These are phyloP conservation scores for Blomia tropicalis DNA, from an alignment of 2,888 invertebrate species.

Conservation along the genomic window DNA sequence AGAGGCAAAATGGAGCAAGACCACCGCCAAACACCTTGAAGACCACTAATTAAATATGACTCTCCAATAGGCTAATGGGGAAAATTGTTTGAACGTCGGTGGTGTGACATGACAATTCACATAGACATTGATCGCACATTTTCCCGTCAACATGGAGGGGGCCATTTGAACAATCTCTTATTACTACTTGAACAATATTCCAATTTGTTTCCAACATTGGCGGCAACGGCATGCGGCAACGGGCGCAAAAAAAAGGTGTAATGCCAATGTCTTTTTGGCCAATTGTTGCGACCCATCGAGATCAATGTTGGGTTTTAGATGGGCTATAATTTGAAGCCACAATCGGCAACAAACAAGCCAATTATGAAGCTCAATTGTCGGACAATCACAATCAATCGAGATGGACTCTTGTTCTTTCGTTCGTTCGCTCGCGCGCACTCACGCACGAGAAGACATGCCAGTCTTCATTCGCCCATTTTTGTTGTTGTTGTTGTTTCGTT, in stretches of 20 bases:
- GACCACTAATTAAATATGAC: not conserved
- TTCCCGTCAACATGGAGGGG: not conserved
- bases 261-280: not conserved
- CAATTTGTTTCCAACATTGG: not conserved
- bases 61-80: not conserved
- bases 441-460: too few species aligned
- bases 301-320: too few species aligned
- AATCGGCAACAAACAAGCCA: not conserved
- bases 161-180: too few species aligned
- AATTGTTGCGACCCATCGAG: not conserved
- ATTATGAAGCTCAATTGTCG: not conserved
- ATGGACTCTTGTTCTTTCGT: too few species aligned
- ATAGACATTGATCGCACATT: not conserved
- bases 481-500: not conserved
- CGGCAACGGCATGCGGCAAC: not conserved
- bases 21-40: not conserved
- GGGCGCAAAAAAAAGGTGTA: not conserved
- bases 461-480: too few species aligned
- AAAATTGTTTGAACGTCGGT: not conserved
- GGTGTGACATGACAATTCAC: not conserved
- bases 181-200: not conserved
- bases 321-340: not conserved
- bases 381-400: not conserved
- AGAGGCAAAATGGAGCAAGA: not conserved
- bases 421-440: too few species aligned